phyloP scores from a whole-genome alignment of 2,797 vertebrate species.

The Gallinago nigripennis region DNA sequence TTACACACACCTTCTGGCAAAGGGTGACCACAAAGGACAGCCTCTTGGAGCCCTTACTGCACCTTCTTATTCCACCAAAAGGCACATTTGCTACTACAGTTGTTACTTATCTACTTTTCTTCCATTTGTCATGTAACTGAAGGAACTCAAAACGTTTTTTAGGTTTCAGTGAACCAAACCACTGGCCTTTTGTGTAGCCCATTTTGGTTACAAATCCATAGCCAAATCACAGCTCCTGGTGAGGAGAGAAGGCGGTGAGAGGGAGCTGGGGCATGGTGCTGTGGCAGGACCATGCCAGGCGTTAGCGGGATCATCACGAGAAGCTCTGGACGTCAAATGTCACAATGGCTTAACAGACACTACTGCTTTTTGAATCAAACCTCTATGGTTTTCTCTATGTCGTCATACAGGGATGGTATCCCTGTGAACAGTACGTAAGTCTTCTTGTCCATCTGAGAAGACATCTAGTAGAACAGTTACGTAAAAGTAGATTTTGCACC shows the following conservation, averaged over 20 bases:
- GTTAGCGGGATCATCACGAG: fast-evolving
- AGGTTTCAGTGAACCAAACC: not conserved
- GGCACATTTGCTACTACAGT: not conserved
- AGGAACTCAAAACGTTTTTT: not conserved
- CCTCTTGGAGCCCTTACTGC: not conserved
- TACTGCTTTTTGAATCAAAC: not conserved
- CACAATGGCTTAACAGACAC: not conserved
- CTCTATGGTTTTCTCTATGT: not conserved
- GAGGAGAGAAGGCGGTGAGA: not conserved
- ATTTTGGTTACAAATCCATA: not conserved
- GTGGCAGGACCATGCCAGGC: not conserved
- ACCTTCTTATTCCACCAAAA: not conserved
- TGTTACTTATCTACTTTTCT: not conserved
- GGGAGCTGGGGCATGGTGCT: not conserved
- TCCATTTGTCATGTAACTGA: not conserved
- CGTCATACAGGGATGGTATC: not conserved
- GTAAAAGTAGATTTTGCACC: not conserved
- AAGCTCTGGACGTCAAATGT: not conserved
- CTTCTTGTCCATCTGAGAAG: not conserved
- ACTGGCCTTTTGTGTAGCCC: not conserved
- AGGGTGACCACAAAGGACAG: not conserved
- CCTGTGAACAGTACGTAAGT: not conserved
- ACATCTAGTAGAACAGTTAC: not conserved
- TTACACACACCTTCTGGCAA: not conserved
- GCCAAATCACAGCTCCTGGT: not conserved